Conservation (phyloP, 1,140 invertebrate species). For the Zaprionus camerounensis region DNA sequence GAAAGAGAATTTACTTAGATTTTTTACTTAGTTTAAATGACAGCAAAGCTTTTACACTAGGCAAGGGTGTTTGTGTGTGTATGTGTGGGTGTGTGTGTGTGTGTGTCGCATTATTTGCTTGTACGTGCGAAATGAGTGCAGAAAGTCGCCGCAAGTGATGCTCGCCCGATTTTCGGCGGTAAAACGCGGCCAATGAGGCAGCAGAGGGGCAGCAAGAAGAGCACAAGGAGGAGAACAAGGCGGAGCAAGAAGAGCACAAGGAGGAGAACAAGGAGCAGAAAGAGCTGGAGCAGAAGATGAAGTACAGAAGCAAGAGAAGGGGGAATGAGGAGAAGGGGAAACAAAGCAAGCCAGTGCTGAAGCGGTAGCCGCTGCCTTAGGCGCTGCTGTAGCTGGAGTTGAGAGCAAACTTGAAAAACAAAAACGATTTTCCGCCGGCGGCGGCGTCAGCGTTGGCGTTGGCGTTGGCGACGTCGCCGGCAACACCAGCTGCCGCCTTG, state of each 20-base stretch:
- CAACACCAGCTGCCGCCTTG: constrained; percentile 8
- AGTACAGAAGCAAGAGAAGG: no score
- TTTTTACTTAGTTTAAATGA: constrained; percentile 5
- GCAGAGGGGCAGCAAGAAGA: neutral
- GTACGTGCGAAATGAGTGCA: constrained; percentile 77
- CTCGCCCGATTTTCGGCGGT: constrained; percentile 47
- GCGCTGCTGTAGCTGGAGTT: constrained; percentile 2
- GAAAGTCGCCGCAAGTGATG: constrained; percentile 74
- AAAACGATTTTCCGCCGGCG: constrained; percentile 72
- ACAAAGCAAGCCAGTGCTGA: neutral
- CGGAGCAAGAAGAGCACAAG: neutral
- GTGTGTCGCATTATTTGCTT: constrained; percentile 41
- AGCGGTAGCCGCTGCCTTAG: neutral
- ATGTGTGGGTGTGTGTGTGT: constrained; percentile 3
- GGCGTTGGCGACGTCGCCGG: neutral
- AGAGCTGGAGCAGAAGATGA: neutral
- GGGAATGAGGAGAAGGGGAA: neutral
- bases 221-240: no score
- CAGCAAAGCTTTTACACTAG: constrained; percentile 19
- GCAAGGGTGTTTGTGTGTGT: neutral
- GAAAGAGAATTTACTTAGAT: neutral
- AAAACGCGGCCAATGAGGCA: neutral
- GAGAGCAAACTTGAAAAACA: constrained; percentile 68
- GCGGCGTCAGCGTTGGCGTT: constrained; percentile 28
- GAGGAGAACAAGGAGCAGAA: neutral